These are phyloP conservation scores for Ptyas mucosa DNA, from an alignment of 2,113 vertebrate species.

Conservation along the genomic window DNA sequence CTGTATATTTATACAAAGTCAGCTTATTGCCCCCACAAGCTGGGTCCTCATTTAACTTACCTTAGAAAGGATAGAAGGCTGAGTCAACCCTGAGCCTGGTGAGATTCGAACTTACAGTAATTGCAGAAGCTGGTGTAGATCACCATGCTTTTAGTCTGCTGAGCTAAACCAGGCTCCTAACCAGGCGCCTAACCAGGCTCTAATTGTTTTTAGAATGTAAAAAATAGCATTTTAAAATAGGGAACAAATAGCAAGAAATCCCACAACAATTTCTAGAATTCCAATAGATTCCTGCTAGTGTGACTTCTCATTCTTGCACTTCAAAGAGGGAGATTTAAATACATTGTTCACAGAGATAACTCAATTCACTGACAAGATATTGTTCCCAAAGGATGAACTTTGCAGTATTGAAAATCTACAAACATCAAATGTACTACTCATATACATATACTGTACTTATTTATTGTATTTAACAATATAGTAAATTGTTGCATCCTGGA, in stretches of 20 bases:
- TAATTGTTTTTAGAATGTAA: background rate
- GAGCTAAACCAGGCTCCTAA: too few species aligned
- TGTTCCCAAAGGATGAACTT: background rate
- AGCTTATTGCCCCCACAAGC: too few species aligned
- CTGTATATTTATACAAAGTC: too few species aligned
- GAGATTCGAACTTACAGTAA: too few species aligned
- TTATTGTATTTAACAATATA: background rate
- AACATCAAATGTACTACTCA: background rate
- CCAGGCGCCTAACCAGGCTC: too few species aligned
- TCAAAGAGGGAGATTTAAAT: background rate
- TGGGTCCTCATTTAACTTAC: too few species aligned
- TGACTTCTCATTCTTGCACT: background rate
- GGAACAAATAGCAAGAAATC: background rate
- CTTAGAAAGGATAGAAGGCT: too few species aligned
- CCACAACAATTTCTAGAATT: background rate
- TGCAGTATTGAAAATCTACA: background rate
- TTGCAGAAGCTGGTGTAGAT: too few species aligned
- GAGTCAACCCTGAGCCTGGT: too few species aligned
- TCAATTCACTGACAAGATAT: background rate
- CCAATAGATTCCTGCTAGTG: background rate
- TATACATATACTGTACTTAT: background rate
- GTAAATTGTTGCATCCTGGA: background rate
- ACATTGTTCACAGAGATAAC: background rate
- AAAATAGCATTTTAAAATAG: background rate
- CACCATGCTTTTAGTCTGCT: too few species aligned